Evolutionary conservation across 2,797 vertebrate species (phyloP).

Genomic region (Spinus pinus): DNA sequence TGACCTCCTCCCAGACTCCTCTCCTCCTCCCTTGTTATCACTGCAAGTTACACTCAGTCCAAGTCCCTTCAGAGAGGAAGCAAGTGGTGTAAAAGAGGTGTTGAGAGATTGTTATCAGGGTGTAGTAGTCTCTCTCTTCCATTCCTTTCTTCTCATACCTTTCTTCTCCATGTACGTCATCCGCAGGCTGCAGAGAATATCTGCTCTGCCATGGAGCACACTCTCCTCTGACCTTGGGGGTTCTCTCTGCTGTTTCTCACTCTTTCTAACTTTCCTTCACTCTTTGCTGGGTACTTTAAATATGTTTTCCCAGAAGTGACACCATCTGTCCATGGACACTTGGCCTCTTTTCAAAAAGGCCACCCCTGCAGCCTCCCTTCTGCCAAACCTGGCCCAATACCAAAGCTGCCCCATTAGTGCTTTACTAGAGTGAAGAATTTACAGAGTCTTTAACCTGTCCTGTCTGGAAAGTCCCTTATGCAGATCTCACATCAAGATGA

Average conservation of each 20-base stretch:
- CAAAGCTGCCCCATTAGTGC: neutral
- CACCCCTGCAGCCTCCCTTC: neutral
- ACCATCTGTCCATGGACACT: neutral
- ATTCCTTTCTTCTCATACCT: neutral
- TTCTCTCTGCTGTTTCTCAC: neutral
- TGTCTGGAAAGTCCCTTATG: neutral
- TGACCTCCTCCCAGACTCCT: neutral
- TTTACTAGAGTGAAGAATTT: neutral
- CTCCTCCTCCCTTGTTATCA: neutral
- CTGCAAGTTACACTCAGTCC: neutral
- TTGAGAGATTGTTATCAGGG: neutral
- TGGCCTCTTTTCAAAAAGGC: neutral
- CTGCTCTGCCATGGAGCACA: neutral
- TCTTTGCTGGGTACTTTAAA: neutral
- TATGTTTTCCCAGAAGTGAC: neutral
- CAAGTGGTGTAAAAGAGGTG: neutral
- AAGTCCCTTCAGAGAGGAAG: neutral
- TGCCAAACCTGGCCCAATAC: neutral
- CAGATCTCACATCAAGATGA: neutral
- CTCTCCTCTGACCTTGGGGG: neutral
- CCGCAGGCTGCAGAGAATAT: neutral
- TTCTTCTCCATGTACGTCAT: neutral
- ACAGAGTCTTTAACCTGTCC: neutral
- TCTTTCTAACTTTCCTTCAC: rapidly evolving
- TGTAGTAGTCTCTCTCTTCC: rapidly evolving